These are phyloP conservation scores for Piscicola geometra DNA, from an alignment of 2,888 invertebrate genomes.

Conservation along the genomic window DNA sequence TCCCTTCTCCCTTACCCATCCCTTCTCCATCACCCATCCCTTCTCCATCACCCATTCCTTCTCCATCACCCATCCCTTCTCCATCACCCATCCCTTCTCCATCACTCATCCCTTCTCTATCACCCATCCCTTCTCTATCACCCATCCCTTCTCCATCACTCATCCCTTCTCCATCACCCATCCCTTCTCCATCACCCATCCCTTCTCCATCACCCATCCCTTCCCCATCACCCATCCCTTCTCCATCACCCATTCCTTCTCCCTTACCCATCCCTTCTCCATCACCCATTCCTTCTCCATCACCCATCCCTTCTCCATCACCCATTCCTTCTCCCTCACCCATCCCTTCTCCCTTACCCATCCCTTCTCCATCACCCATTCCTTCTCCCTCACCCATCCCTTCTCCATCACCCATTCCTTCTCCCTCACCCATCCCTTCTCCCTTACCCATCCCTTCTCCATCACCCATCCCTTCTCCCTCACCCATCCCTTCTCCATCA, in stretches of 20 bases:
- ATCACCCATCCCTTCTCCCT: too few relatives aligned
- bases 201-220: conserved; percentile 8
- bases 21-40: background rate
- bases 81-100: background rate
- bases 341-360: too few relatives aligned
- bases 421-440: too few relatives aligned
- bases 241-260: background rate
- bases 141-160: background rate
- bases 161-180: background rate
- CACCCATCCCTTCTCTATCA: background rate
- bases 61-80: conserved; percentile 4
- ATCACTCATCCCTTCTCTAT: background rate
- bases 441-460: too few relatives aligned
- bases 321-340: too few relatives aligned
- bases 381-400: too few relatives aligned
- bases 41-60: background rate
- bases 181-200: background rate
- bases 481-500: too few relatives aligned
- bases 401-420: too few relatives aligned
- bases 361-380: too few relatives aligned
- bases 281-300: background rate
- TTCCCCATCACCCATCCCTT: conserved; percentile 13
- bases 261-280: background rate
- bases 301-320: too few relatives aligned
- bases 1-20: background rate